Percentiles rank a stretch among this genome's conserved stretches.
phyloP scores from a whole-genome alignment of 1,140 invertebrate genomes.

The Drosophila nigromelanica region DNA sequence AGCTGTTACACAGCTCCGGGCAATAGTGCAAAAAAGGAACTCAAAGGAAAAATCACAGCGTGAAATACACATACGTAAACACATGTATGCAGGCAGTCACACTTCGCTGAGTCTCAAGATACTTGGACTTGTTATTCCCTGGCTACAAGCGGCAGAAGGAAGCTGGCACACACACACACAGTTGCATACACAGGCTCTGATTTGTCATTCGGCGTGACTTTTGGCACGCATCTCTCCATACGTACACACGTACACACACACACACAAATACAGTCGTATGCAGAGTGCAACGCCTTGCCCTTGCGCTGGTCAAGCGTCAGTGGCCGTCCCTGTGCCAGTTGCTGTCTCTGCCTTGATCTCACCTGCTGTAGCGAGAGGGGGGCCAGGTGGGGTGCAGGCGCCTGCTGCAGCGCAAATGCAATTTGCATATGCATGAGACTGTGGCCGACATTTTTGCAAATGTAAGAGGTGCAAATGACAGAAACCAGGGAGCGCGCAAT shows the following conservation, averaged over 20 bases:
- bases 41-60: neutral
- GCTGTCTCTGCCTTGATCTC: slow-evolving; percentile 48
- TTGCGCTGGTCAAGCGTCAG: slow-evolving; percentile 50
- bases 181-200: slow-evolving; percentile 19
- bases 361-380: slow-evolving; percentile 13
- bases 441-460: slow-evolving; percentile 79
- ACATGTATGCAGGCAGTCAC: slow-evolving; percentile 5
- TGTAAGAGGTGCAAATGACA: slow-evolving; percentile 82
- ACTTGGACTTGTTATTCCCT: slow-evolving; percentile 18
- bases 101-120: slow-evolving; percentile 13
- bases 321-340: slow-evolving; percentile 14
- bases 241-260: slow-evolving; percentile 16
- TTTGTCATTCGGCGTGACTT: slow-evolving; percentile 57
- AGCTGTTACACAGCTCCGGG: neutral
- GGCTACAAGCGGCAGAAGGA: slow-evolving; percentile 14
- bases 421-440: slow-evolving; percentile 82
- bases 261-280: neutral
- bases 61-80: neutral
- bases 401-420: slow-evolving; percentile 59
- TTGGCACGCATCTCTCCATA: slow-evolving; percentile 43
- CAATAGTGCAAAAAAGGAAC: neutral
- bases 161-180: slow-evolving; percentile 21
- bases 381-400: neutral
- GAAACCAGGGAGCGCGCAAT: slow-evolving; percentile 57
- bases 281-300: slow-evolving; percentile 39